Percentiles rank a stretch among this genome's conserved stretches.
phyloP scores from a whole-genome alignment of 2,797 vertebrate species.

The Dicrostonyx torquatus region DNA sequence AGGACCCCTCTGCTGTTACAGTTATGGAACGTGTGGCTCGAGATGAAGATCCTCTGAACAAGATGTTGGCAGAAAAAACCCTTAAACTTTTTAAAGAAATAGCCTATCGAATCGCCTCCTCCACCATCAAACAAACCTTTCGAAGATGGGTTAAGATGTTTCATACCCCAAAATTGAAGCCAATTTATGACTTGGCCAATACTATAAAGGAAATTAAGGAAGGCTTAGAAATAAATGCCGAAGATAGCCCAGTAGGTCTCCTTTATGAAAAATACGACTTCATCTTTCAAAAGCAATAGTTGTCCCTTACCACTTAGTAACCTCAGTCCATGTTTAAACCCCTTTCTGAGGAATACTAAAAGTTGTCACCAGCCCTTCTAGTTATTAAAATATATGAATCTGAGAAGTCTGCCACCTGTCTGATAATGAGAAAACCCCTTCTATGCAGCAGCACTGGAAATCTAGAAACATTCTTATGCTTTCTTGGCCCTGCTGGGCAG shows the following conservation, averaged over 20 bases:
- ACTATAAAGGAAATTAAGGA: background rate
- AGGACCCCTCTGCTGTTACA: slow-evolving; percentile 47
- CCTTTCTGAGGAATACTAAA: background rate
- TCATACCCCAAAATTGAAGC: slow-evolving; percentile 23
- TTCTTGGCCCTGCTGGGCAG: background rate
- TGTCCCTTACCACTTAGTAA: background rate
- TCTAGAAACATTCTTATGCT: background rate
- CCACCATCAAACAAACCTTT: slow-evolving; percentile 41
- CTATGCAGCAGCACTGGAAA: background rate
- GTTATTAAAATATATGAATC: background rate
- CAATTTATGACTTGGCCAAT: slow-evolving; percentile 1
- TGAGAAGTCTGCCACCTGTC: background rate
- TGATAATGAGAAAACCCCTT: background rate
- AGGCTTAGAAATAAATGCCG: accelerated
- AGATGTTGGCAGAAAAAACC: slow-evolving; percentile 36
- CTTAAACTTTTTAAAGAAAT: slow-evolving; percentile 10
- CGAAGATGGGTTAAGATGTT: slow-evolving; percentile 14
- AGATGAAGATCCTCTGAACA: slow-evolving; percentile 46
- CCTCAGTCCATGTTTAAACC: background rate
- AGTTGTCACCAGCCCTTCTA: background rate
- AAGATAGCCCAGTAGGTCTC: accelerated
- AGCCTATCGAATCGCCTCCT: background rate
- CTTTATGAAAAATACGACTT: background rate
- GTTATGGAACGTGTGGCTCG: background rate
- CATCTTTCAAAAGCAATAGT: background rate